Evolutionary conservation across 2,113 vertebrate genomes (phyloP).

Genomic region (Heterocephalus glaber): DNA sequence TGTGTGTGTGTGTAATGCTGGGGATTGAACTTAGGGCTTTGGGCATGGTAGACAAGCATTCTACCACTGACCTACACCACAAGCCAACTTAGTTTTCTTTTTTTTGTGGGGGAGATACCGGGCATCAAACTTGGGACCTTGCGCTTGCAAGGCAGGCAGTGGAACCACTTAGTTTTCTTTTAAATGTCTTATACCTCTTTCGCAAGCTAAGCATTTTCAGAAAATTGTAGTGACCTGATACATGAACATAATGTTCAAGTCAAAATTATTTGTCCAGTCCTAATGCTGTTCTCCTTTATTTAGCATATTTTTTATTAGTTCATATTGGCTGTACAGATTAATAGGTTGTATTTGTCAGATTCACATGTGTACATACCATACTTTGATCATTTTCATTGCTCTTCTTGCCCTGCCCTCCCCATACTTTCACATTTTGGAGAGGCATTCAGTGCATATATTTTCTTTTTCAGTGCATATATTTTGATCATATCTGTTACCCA

Average conservation of each 20-base stretch:
- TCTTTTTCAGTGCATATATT: background rate
- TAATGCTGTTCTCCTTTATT: background rate
- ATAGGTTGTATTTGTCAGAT: background rate
- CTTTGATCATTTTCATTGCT: background rate
- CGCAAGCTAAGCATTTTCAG: conserved; percentile 3
- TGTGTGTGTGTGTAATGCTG: background rate
- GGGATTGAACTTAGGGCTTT: background rate
- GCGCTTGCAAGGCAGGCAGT: too few relatives aligned
- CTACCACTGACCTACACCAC: background rate
- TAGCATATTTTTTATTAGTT: background rate
- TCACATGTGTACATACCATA: background rate
- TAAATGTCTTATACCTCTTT: background rate
- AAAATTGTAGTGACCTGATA: background rate
- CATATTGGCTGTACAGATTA: background rate
- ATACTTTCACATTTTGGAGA: background rate
- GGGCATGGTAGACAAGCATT: background rate
- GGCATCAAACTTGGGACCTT: too few relatives aligned
- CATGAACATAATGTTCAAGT: background rate
- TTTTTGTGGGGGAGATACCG: too few relatives aligned
- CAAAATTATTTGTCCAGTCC: background rate
- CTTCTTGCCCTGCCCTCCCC: background rate
- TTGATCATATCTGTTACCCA: background rate
- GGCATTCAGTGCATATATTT: too few relatives aligned
- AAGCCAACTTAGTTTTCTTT: background rate
- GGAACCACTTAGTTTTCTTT: background rate